phyloP scores from a whole-genome alignment of 2,888 invertebrate genomes.

The Cheilosia vernalis region DNA sequence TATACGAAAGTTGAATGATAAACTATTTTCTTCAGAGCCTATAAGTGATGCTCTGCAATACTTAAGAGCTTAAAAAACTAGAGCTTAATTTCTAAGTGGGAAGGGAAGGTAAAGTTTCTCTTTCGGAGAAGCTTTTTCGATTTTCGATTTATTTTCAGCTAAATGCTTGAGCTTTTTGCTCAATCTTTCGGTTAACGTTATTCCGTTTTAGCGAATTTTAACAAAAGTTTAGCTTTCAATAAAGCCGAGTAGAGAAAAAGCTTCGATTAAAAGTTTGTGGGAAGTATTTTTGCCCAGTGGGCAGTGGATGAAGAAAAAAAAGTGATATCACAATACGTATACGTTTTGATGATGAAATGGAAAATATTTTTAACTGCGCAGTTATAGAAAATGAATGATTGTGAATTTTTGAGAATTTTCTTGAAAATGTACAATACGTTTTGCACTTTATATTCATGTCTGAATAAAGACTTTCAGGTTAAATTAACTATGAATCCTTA shows the following conservation, averaged over 20 bases:
- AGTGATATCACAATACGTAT: conserved; percentile 39
- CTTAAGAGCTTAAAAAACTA: conserved; percentile 44
- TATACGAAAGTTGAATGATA: conserved; percentile 27
- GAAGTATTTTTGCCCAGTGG: conserved; percentile 14
- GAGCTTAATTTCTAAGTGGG: conserved; percentile 45
- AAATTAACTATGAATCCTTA: conserved; percentile 37
- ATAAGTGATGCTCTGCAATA: conserved; percentile 27
- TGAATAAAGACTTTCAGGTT: background rate
- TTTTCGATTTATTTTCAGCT: conserved; percentile 59
- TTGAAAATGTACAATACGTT: background rate
- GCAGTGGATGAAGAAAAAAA: conserved; percentile 9
- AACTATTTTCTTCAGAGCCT: conserved; percentile 24
- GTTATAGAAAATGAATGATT: conserved; percentile 21
- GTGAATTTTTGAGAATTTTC: conserved; percentile 35
- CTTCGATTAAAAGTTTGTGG: conserved; percentile 25
- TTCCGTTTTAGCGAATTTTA: background rate
- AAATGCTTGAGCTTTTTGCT: background rate
- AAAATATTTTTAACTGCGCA: conserved; percentile 58
- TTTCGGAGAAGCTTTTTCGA: conserved; percentile 64
- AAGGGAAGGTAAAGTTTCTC: conserved; percentile 12
- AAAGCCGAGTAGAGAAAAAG: conserved; percentile 65
- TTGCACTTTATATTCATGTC: background rate
- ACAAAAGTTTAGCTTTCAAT: conserved; percentile 53
- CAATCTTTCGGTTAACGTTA: background rate
- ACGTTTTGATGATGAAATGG: conserved; percentile 40